Percentiles rank a stretch among this genome's conserved stretches.
Evolutionary conservation across 2,888 invertebrate genomes (phyloP).

Genomic region (Brachyopa scutellaris): DNA sequence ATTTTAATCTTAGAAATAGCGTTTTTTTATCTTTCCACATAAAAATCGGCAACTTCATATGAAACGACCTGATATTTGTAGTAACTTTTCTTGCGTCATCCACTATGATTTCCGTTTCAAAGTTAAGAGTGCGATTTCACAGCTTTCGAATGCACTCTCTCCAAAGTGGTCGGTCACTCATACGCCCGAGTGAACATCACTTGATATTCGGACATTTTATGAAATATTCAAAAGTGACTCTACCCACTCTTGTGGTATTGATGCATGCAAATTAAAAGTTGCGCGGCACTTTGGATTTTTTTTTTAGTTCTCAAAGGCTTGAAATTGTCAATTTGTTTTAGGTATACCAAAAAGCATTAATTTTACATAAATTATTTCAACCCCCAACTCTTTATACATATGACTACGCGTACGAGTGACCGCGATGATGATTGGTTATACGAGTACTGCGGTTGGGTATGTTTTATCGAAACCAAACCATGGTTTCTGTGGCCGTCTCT

Average conservation of each 20-base stretch:
- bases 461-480: background rate
- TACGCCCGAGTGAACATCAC: conserved; percentile 6
- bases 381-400: background rate
- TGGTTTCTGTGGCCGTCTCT: conserved; percentile 2
- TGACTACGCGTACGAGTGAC: conserved; percentile 11
- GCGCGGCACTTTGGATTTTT: conserved; percentile 64
- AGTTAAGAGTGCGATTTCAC: conserved; percentile 22
- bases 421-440: conserved; percentile 56
- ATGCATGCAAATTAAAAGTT: conserved; percentile 67
- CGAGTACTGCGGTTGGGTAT: background rate
- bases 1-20: too few relatives aligned
- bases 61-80: too few relatives aligned
- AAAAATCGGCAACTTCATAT: too few relatives aligned
- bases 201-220: conserved; percentile 42
- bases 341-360: conserved; percentile 56
- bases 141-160: conserved; percentile 11
- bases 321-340: conserved; percentile 70
- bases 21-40: too few relatives aligned
- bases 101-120: background rate
- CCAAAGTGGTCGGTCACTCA: conserved; percentile 2
- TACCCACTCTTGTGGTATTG: conserved; percentile 43
- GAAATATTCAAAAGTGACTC: conserved; percentile 58
- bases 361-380: conserved; percentile 59
- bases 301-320: conserved; percentile 69
- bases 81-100: background rate